These are phyloP conservation scores for Drosophila borborema DNA, from an alignment of 2,888 invertebrate species.

Conservation along the genomic window DNA sequence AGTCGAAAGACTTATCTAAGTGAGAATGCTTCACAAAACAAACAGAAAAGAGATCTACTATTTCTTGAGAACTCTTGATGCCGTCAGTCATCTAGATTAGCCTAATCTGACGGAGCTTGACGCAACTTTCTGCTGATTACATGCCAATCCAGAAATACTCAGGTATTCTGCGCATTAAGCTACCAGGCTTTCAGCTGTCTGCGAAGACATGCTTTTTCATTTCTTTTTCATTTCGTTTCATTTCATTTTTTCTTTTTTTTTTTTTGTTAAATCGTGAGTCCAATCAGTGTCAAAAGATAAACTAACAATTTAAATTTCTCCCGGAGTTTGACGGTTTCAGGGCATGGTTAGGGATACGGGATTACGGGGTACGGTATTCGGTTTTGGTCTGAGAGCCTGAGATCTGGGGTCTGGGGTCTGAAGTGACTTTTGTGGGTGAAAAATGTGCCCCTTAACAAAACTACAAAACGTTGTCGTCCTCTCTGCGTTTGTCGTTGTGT, in stretches of 20 bases:
- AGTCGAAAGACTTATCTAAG: neutral
- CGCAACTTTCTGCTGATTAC: slow-evolving; percentile 40
- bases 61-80: slow-evolving; percentile 5
- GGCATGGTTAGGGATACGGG: neutral
- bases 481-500: slow-evolving; percentile 50
- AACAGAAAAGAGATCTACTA: neutral
- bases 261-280: slow-evolving; percentile 42
- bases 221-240: neutral
- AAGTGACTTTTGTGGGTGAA: slow-evolving; percentile 29
- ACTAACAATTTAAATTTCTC: slow-evolving; percentile 72
- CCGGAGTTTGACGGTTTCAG: slow-evolving; percentile 22
- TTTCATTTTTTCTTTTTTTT: neutral
- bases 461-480: slow-evolving; percentile 30
- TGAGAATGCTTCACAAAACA: neutral
- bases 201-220: slow-evolving; percentile 14
- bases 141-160: slow-evolving; percentile 33
- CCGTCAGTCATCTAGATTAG: slow-evolving; percentile 8
- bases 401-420: neutral
- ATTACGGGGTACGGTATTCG: neutral
- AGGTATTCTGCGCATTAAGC: slow-evolving; percentile 40
- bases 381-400: neutral
- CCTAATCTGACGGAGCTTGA: slow-evolving; percentile 9
- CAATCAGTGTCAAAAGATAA: slow-evolving; percentile 68
- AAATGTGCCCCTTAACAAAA: slow-evolving; percentile 21
- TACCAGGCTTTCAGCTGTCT: slow-evolving; percentile 18